Conservation (phyloP, 2,888 invertebrate genomes). For the Diogma glabrata region DNA sequence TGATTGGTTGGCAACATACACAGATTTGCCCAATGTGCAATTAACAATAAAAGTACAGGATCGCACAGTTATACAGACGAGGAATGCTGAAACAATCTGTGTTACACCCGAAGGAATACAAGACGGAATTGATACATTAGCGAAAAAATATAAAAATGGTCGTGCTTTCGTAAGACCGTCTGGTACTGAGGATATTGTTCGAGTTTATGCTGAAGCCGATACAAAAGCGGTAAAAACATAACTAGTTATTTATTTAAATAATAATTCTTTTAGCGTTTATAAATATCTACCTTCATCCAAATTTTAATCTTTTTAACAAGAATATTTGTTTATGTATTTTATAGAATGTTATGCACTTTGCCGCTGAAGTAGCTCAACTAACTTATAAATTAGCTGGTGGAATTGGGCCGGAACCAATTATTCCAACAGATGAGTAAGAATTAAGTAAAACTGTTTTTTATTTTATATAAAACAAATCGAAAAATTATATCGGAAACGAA, state of each 20-base stretch:
- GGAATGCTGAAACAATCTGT: slow-evolving; percentile 76
- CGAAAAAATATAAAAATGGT: slow-evolving; percentile 54
- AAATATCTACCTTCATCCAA: not conserved
- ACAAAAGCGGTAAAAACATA: too few relatives aligned
- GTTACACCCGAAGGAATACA: slow-evolving; percentile 76
- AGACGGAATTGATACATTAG: slow-evolving; percentile 59
- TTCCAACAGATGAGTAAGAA: slow-evolving; percentile 22
- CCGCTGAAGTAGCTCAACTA: slow-evolving; percentile 59
- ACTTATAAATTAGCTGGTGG: slow-evolving; percentile 75
- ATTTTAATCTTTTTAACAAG: not conserved
- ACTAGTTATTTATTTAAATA: too few relatives aligned
- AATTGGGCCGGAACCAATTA: slow-evolving; percentile 49
- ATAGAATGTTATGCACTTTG: slow-evolving; percentile 56
- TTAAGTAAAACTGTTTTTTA: too few relatives aligned
- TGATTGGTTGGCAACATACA: slow-evolving; percentile 74
- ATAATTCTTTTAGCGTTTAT: too few relatives aligned
- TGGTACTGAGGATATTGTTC: slow-evolving; percentile 92
- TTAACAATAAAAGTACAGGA: slow-evolving; percentile 82
- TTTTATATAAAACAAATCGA: too few relatives aligned
- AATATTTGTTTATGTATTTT: slow-evolving; percentile 7
- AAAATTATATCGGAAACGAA: too few relatives aligned
- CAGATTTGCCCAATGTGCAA: slow-evolving; percentile 77
- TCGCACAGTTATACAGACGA: slow-evolving; percentile 71
- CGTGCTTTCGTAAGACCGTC: slow-evolving; percentile 90
- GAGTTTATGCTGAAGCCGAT: slow-evolving; percentile 92